Base-by-base conservation (phyloP, 2,797 vertebrate species). In the Gobio occitaniae region DNA sequence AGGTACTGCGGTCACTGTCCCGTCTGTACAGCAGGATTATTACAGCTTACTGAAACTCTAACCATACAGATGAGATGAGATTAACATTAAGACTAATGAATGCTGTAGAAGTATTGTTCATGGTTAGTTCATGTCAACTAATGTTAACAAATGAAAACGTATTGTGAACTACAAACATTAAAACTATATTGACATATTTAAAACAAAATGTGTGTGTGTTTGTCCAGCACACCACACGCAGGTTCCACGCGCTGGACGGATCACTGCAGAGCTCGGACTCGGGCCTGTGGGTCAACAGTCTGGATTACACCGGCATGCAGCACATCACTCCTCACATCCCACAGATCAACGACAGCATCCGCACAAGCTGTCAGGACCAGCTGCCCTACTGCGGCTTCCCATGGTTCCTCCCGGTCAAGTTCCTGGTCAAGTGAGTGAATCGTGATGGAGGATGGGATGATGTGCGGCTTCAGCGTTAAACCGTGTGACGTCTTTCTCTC, bases 281-380 rank as follows among this genome's bases (percentile, higher is more conserved):
- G 0, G 98, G 98, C 47, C 94, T 99, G 85, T 99, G 98, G 98
- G 96, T 99, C 88, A 99, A 99, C 94, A 97, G 96, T 75, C 97
- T 99, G 83, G 98, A 99, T 92, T 99, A 97, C 91, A 97, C 95
- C 1, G 97, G 95, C 80, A 96, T 99, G 85, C 95, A 96, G 86
- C 95, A 99, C 88, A 17, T 99, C 93, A 96, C 96, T 2, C 97
- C 97, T 12, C 91, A 95, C 82, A 77, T 99, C 78, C 97, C 97
- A 0, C 97, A 98, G 93, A 95, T 99, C 92, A 98, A 99, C 82
- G 96, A 99, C 61, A 96, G 93, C 11, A 90, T 98, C 79, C 95
- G 96, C 86, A 95, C 96, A 13, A 90, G 70, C 6, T 99, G 98
- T 6, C 94, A 94, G 10, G 92, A 94, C 11, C 91, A 94, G 65